Evolutionary conservation across 2,113 vertebrate genomes (phyloP).

Genomic region (Cephalopholis sonnerati): DNA sequence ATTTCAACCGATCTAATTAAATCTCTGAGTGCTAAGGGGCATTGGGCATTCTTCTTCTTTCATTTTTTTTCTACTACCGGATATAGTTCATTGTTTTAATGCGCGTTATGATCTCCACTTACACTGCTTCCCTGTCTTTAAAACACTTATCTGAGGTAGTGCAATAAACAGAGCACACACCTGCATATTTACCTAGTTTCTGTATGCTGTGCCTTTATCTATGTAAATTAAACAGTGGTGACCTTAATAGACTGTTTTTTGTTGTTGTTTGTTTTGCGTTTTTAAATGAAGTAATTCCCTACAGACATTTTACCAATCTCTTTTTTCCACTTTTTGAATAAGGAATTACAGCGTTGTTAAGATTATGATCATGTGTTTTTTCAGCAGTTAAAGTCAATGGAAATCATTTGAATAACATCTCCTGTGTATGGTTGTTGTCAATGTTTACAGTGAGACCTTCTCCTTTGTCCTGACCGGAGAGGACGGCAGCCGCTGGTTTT

Average conservation of each 20-base stretch:
- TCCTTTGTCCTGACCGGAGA: conserved; percentile 97
- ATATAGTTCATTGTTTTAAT: conserved; percentile 42
- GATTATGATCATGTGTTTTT: background rate
- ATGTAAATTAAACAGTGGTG: background rate
- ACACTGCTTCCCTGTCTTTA: conserved; percentile 7
- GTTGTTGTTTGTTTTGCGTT: background rate
- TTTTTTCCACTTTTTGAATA: background rate
- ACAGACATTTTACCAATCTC: background rate
- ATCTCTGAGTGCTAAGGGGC: conserved; percentile 30
- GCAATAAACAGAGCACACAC: background rate
- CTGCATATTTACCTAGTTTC: background rate
- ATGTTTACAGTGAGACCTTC: conserved; percentile 92
- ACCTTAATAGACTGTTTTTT: background rate
- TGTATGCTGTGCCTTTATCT: background rate
- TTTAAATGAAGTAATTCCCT: background rate
- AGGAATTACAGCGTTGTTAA: background rate
- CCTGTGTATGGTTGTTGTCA: background rate
- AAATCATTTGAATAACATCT: background rate
- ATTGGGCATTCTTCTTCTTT: conserved; percentile 4
- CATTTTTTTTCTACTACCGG: background rate
- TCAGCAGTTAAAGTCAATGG: background rate
- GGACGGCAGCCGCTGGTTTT: conserved; percentile 97
- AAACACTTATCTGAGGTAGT: background rate
- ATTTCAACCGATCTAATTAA: conserved; percentile 53
- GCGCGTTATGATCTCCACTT: conserved; percentile 16